These are phyloP conservation scores for Gouania willdenowi DNA, from an alignment of 2,797 vertebrate genomes.

Conservation along the genomic window DNA sequence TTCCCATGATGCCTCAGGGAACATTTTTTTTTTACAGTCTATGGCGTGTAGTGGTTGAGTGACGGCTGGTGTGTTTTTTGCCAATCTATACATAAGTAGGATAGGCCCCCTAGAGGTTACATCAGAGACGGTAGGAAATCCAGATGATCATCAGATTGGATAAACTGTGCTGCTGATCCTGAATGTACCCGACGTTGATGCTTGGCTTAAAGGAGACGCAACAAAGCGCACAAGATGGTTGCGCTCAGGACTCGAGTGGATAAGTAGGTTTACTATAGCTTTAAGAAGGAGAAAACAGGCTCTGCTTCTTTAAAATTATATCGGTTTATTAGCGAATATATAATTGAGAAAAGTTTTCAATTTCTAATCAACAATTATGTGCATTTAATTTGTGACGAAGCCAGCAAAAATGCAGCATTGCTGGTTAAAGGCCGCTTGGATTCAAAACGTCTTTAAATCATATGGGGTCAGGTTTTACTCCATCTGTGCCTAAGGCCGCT, in stretches of 20 bases:
- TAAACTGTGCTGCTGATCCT: conserved; percentile 11
- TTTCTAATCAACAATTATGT: conserved; percentile 49
- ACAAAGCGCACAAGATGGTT: conserved; percentile 75
- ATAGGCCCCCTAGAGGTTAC: too few species aligned
- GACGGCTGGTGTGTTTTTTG: conserved; percentile 1
- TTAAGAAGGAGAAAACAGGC: conserved; percentile 77
- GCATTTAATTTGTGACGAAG: conserved; percentile 53
- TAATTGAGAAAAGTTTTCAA: conserved; percentile 70
- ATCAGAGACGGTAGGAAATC: conserved; percentile 6
- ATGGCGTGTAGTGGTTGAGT: not conserved
- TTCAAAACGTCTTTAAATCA: conserved; percentile 56
- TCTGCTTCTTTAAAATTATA: conserved; percentile 79
- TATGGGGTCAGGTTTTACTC: conserved; percentile 37
- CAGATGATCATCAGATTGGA: conserved; percentile 19
- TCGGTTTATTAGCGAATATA: conserved; percentile 67
- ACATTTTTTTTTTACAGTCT: too few species aligned
- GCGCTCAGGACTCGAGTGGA: conserved; percentile 47
- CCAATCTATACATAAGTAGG: conserved; percentile 34
- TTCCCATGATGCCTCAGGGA: conserved; percentile 47
- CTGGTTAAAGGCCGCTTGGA: conserved; percentile 65
- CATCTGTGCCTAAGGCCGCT: conserved; percentile 44
- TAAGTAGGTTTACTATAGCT: conserved; percentile 79
- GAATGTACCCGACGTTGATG: conserved; percentile 53
- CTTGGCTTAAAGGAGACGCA: conserved; percentile 85
- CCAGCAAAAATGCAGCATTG: conserved; percentile 67